These are phyloP conservation scores for Diglossa brunneiventris DNA, from an alignment of 2,113 vertebrate species.

Conservation along the genomic window DNA sequence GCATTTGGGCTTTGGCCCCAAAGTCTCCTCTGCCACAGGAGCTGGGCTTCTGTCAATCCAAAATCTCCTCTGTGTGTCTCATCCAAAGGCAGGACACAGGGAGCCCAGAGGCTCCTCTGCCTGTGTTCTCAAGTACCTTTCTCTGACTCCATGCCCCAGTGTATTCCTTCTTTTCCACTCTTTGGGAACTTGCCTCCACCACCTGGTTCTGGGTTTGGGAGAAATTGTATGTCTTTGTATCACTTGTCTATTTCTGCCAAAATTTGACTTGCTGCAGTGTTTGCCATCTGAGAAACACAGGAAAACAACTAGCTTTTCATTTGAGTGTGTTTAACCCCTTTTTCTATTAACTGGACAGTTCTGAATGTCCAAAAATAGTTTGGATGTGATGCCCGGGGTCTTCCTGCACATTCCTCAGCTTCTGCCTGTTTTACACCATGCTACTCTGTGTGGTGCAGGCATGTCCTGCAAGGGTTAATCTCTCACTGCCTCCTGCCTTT, in stretches of 20 bases:
- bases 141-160: neutral
- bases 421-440: neutral
- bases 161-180: neutral
- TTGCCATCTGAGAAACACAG: neutral
- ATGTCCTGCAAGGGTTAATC: slow-evolving; percentile 12
- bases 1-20: neutral
- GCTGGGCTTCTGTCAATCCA: neutral
- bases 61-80: neutral
- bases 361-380: neutral
- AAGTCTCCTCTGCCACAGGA: neutral
- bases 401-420: neutral
- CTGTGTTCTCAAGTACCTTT: neutral
- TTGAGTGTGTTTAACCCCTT: neutral
- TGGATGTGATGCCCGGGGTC: neutral
- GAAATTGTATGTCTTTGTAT: neutral
- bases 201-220: neutral
- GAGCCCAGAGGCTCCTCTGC: neutral
- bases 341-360: neutral
- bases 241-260: neutral
- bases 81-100: neutral
- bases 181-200: neutral
- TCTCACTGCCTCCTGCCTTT: neutral
- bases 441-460: neutral
- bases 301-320: neutral
- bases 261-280: neutral